Percentiles rank a stretch among this genome's conserved stretches.
Conservation (phyloP, 2,888 invertebrate genomes). For the Caenorhabditis doughertyi region DNA sequence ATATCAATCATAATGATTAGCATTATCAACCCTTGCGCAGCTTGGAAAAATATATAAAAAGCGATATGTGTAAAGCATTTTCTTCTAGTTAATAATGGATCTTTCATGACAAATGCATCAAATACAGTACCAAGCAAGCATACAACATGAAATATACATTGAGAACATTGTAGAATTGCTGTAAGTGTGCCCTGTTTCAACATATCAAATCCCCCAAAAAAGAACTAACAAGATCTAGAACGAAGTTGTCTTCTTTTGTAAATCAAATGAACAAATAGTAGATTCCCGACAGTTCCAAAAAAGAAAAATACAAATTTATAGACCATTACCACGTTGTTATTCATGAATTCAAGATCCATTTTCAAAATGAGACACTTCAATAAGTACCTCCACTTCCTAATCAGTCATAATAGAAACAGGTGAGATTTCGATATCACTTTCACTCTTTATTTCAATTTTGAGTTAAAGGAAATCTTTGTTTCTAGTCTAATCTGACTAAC, state of each 20-base stretch:
- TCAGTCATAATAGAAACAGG: too few relatives aligned
- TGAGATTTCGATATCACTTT: too few relatives aligned
- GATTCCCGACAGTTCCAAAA: slow-evolving; percentile 1
- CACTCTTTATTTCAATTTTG: too few relatives aligned
- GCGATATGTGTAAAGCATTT: slow-evolving; percentile 14
- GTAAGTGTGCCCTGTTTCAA: too few relatives aligned
- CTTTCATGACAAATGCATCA: neutral
- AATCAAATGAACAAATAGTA: neutral
- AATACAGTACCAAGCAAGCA: slow-evolving; percentile 16
- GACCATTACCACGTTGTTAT: neutral
- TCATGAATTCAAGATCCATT: neutral
- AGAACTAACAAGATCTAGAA: slow-evolving; percentile 7
- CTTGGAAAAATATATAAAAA: slow-evolving; percentile 24
- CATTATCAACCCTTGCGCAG: slow-evolving; percentile 31
- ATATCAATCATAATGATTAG: slow-evolving; percentile 23
- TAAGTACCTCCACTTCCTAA: too few relatives aligned
- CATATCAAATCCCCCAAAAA: too few relatives aligned
- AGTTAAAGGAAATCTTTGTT: too few relatives aligned
- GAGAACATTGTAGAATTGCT: slow-evolving; percentile 10
- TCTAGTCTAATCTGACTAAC: too few relatives aligned
- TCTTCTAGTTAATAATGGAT: neutral
- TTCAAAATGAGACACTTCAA: neutral
- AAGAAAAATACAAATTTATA: slow-evolving; percentile 12
- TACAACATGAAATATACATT: neutral
- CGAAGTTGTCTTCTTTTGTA: neutral